Evolutionary conservation across 2,797 vertebrate genomes (phyloP), one percentile per base, ranked within the genome.

Genomic region (Mionectes olivaceus): DNA sequence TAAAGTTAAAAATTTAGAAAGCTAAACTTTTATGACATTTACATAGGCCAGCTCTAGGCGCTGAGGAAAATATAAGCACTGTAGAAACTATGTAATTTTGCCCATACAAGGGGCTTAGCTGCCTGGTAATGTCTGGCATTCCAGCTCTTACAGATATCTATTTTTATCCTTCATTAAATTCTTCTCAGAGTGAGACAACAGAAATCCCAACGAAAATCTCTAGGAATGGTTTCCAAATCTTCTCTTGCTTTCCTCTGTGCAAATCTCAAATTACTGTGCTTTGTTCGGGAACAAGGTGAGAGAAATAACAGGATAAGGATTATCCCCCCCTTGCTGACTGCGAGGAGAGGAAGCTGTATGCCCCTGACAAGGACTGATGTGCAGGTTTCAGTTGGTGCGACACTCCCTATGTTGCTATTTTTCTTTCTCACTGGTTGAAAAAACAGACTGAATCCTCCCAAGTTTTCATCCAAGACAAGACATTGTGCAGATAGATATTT

Each of bases 101-200:
- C 83, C 94, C 86, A 95, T 95, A 95, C 53, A 96, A 95, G 89
- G 85, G 57, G 23, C 74, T 80, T 80, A 49, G 82, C 78, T 92
- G 60, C 53, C 59, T 95, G 65, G 50, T 70, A 90, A 61, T 67
- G 47, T 92, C 88, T 95, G 67, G 92, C 71, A 30, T 91, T 95
- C 87, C 53, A 46, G 76, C 53, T 76, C 80, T 74, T 89, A 83
- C 80, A 79, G 47, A 85, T 87, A 92, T 30, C 85, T 95, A 95
- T 95, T 96, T 97, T 97, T 96, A 87, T 65, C 75, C 57, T 80
- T 65, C 64, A 47, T 90, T 87, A 94, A 96, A 96, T 95, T 94
- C 49, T 70, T 92, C 41, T 59, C 37, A 10, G 64, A 90, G 39
- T 93, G 91, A 73, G 46, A 93, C 73, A 27, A 89, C 68, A 77